These are phyloP conservation scores for Melanotaenia parkinsoni DNA, from an alignment of 2,797 vertebrate genomes.

Conservation along the genomic window DNA sequence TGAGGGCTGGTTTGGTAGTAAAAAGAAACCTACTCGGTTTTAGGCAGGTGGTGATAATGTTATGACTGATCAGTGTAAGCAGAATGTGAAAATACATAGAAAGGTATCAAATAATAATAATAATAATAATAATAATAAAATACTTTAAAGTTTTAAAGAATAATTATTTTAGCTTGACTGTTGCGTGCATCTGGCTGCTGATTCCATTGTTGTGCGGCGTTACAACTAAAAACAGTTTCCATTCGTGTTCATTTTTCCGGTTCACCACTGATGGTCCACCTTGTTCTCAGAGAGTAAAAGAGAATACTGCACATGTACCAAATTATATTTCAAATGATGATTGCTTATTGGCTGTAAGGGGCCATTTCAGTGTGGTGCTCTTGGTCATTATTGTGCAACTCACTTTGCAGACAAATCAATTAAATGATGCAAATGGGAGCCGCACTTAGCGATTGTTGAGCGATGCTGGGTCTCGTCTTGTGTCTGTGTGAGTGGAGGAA, in stretches of 20 bases:
- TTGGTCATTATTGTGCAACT: conserved; percentile 34
- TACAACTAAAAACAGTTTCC: background rate
- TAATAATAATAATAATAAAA: background rate
- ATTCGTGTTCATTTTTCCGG: background rate
- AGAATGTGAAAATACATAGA: background rate
- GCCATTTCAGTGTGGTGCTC: conserved; percentile 5
- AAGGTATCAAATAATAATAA: background rate
- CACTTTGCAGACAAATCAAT: conserved; percentile 62
- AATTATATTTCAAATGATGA: conserved; percentile 22
- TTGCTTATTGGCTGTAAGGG: background rate
- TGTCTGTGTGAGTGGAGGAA: conserved; percentile 12
- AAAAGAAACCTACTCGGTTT: no score
- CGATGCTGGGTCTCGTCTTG: background rate
- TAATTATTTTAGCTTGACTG: background rate
- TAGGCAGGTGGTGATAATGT: background rate
- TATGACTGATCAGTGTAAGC: background rate
- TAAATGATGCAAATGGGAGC: conserved; percentile 62
- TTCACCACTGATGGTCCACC: background rate
- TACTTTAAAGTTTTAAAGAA: background rate
- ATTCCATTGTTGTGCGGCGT: no score
- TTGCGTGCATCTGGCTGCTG: background rate
- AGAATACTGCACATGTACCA: background rate
- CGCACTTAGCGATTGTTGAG: conserved; percentile 20
- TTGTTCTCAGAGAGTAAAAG: background rate
- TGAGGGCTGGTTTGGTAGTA: no score